Evolutionary conservation across 2,797 vertebrate species (phyloP).

Genomic region (Sarcoramphus papa): DNA sequence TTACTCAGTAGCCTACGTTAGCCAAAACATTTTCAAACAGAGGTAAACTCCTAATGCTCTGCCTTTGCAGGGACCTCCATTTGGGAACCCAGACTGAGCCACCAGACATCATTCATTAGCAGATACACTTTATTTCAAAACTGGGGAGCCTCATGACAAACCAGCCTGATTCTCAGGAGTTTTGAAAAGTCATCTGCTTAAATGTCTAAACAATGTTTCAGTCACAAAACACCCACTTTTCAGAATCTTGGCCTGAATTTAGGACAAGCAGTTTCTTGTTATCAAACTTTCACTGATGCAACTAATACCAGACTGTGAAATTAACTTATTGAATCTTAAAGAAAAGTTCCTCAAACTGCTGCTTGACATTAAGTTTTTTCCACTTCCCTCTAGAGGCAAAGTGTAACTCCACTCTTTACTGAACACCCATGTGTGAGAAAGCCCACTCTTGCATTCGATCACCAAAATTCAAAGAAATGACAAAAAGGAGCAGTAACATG

Average conservation of each 20-base stretch:
- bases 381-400: not conserved
- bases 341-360: not conserved
- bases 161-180: rapidly evolving
- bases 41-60: not conserved
- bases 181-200: not conserved
- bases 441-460: rapidly evolving
- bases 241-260: not conserved
- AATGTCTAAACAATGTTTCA: not conserved
- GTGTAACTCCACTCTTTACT: not conserved
- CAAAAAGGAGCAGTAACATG: rapidly evolving
- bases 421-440: rapidly evolving
- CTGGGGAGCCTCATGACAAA: not conserved
- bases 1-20: not conserved
- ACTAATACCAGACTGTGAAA: not conserved
- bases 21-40: not conserved
- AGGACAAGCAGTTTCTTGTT: not conserved
- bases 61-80: not conserved
- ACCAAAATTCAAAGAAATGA: not conserved
- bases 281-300: not conserved
- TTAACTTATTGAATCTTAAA: not conserved
- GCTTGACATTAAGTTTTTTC: not conserved
- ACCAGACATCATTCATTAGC: not conserved
- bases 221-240: not conserved
- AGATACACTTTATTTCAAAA: not conserved
- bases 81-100: not conserved